phyloP scores from a whole-genome alignment of 2,113 vertebrate genomes.

The Lophotis ruficrista region DNA sequence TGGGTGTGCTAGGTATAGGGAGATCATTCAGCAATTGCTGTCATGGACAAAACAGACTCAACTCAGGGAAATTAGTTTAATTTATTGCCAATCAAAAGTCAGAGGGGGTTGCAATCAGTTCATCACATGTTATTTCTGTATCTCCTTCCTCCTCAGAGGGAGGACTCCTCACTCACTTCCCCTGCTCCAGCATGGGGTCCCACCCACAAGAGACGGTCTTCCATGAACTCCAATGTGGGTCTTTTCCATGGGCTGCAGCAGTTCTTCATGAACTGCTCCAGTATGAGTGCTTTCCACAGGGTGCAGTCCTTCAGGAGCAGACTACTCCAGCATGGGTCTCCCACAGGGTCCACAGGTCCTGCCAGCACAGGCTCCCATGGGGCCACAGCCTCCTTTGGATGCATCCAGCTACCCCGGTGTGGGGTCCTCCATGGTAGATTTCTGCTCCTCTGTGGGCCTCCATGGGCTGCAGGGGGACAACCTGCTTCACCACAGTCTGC shows the following conservation, averaged over 20 bases:
- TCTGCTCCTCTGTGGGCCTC: no score
- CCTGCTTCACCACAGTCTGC: no score
- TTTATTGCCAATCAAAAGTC: background rate
- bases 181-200: background rate
- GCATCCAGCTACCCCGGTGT: background rate
- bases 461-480: no score
- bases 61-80: background rate
- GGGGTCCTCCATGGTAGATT: no score
- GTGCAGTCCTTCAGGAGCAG: background rate
- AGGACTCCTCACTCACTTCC: background rate
- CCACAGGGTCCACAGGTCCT: background rate
- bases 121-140: fast-evolving
- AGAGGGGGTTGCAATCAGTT: background rate
- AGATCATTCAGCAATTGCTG: background rate
- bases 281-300: background rate
- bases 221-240: background rate
- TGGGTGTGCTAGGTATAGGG: background rate
- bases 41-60: background rate
- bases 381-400: background rate
- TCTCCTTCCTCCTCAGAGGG: background rate
- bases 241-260: background rate
- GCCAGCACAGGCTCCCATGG: fast-evolving
- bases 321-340: background rate
- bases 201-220: fast-evolving
- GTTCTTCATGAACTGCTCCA: background rate